Base-by-base conservation (phyloP, 1,140 invertebrate species). In the Asbolus verrucosus region DNA sequence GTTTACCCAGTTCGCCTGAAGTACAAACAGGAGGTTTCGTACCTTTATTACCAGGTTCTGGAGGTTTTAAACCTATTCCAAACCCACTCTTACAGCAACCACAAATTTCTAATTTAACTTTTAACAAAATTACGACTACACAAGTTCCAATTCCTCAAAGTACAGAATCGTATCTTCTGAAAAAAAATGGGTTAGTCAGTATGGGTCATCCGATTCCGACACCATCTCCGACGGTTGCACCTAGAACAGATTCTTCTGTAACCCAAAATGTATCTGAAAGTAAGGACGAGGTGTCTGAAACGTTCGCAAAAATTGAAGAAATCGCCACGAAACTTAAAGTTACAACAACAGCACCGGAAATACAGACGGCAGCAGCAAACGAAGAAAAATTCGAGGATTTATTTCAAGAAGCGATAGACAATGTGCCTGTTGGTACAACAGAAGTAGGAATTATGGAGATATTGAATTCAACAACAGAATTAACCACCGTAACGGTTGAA, bases 21-120 rank as follows among this genome's bases (percentile, higher is more conserved):
- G 84, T 85, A 62, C 88, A 91, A 80, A 86, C 86, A 9, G 89
- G 88, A 61, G 91, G 91, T 9, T 93, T 93, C 76, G 81, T 88
- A 6, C 92, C 92, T 11, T 83, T 93, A 61, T 79, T 89, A 19
- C 90, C 91, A 5, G 86, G 86, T 19, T 85, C 85, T 67, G 87
- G 89, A 8, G 91, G 91, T 9, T 93, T 93, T 72, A 84, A 83
- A 62, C 91, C 91, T 0, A 91, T 91, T 31, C 70, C 65, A 6
- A 78, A 71, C 18, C 74, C 75, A 24, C 14, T 36, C 8, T 15
- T 62, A 30, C 54, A 60, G n/a, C n/a, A 3, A 14, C 33, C 24
- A 3, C 24, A 27, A 27, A 3, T 8, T 3, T 27, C 24, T 3
- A 27, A 27, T 27, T 3, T 27, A 4, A 4, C 24, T 8, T 27